Base-by-base conservation (phyloP, 2,113 vertebrate species). In the Oriolus oriolus region DNA sequence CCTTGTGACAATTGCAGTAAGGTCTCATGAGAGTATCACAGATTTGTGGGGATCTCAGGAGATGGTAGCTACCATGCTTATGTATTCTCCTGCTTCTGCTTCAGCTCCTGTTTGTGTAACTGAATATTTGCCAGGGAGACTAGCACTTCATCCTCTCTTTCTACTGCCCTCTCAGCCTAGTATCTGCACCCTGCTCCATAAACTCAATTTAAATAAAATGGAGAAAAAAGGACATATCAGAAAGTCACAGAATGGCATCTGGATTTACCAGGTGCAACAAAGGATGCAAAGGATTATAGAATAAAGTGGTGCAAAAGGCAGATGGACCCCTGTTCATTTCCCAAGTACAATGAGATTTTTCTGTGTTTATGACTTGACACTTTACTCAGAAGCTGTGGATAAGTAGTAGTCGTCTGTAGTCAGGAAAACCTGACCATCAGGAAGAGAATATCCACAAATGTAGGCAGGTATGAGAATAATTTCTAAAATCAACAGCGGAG, bases 401-500 rank as follows among this genome's bases (percentile, higher is more conserved):
- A 93, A 79, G 74, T 56, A 86, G 73, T 63, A 60, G 33, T 42
- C 6, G 15, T 89, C 82, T 89, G 57, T 27, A 60, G 79, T 53
- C 17, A 31, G 89, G 89, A 65, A 71, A 73, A 95, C 76, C 68
- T 93, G 85, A 89, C 78, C 6, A 9, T 83, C 30, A 37, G 63
- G 68, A 88, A 77, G 64, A 90, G 64, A 68, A 41, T 54, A 75
- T 57, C 47, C 87, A 39, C 69, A 82, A 57, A 79, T 45, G 26
- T 45, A 68, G 50, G 37, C 73, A 66, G 54, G 47, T 31, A 47
- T 37, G 11, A 87, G 16, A 65, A 31, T 35, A 5, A 70, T 56
- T 93, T 96, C 87, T 87, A 57, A 94, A 85, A 84, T 19, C 66
- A 93, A 7, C 81, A 57, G 31, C 57, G n/a, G n/a, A 94, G 82